Base-by-base conservation (phyloP, 2,113 vertebrate species). In the Oostethus manadensis region DNA sequence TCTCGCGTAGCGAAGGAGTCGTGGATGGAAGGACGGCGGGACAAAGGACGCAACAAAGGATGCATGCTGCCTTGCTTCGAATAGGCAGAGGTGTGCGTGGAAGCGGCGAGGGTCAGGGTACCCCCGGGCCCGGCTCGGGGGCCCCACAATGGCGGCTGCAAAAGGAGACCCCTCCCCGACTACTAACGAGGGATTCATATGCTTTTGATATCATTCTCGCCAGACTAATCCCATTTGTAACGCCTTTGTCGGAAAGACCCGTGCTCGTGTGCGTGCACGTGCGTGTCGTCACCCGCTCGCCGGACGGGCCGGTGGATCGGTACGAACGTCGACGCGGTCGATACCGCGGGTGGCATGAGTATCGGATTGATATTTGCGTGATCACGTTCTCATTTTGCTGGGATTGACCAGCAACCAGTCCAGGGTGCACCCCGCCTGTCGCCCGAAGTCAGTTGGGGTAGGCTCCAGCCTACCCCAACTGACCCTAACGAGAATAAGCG, bases 141-240 rank as follows among this genome's bases (percentile, higher is more conserved):
- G 86, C 88, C 80, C 26, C 92, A 95, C 93, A 94, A 98, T 91
- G 84, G 89, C 91, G 89, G 58, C 82, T 84, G 80, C 79, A 84
- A 78, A 84, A 75, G 71, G 87, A 83, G 81, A 88, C 90, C 93
- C 94, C 89, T 85, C 89, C 85, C 74, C 84, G 73, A 79, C 89
- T 88, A 84, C 93, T 96, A 95, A 97, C 92, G 92, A 98, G 94
- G 89, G 87, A 88, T 94, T 97, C 93, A 93, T 93, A 88, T 88
- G 91, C 91, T 92, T 95, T 94, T 96, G 93, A 96, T 94, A 93
- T 91, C 90, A 93, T 90, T n/a, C 92, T 94, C 90, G 91, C 92
- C 71, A 89, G 86, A 90, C 90, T 93, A 98, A 98, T 98, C 96
- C 93, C 91, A 93, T 95, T 96, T 91, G 90, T 90, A 92, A 93